phyloP scores from a whole-genome alignment of 2,113 vertebrate genomes.

The cat (Felis catus) region F.catus_Fca126_mat1.0 CM031414.1:21517001-21517500 shows the following conservation, averaged over 20 bases:
- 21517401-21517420: not conserved
- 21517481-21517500: not conserved
- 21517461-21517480: not conserved
- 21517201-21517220: not conserved
- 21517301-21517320: not conserved
- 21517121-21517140: not conserved
- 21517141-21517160: conserved; percentile 10
- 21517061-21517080: not conserved
- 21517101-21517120: not conserved
- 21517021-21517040: not conserved
- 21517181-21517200: not conserved
- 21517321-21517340: not conserved
- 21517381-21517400: not conserved
- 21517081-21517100: not conserved
- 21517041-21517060: not conserved
- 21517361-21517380: not conserved
- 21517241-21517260: not conserved
- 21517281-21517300: conserved; percentile 4
- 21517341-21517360: not conserved
- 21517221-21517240: not conserved
- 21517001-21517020: not conserved
- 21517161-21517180: not conserved
- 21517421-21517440: not conserved
- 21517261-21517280: not conserved
- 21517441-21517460: not conserved